Conservation (phyloP, 2,888 invertebrate species). For the Coecobrya sp. region DNA sequence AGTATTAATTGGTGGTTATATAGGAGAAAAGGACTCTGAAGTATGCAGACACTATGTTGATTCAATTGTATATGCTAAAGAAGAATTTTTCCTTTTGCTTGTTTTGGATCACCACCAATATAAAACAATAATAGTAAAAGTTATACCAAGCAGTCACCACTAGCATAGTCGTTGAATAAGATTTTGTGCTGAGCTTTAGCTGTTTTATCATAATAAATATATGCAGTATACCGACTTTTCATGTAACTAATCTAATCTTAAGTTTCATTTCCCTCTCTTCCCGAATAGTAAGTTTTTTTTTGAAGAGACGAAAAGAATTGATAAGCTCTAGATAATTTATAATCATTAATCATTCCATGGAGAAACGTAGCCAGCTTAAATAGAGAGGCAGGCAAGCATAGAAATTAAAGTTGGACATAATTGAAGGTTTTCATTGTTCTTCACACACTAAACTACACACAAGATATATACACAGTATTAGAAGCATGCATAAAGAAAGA, state of each 20-base stretch:
- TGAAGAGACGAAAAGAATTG: conserved; percentile 70
- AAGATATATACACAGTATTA: too few relatives aligned
- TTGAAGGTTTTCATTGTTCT: conserved; percentile 78
- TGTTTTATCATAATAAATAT: background rate
- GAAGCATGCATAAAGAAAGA: conserved; percentile 1
- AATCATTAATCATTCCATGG: conserved; percentile 74
- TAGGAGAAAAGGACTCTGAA: background rate
- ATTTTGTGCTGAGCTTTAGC: background rate
- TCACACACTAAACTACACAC: conserved; percentile 75
- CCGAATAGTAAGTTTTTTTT: background rate
- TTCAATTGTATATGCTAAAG: conserved; percentile 32
- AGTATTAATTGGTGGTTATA: conserved; percentile 64
- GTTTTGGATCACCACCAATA: conserved; percentile 61
- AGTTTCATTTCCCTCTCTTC: background rate
- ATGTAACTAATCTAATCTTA: background rate
- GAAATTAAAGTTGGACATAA: conserved; percentile 80
- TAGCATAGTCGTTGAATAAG: background rate
- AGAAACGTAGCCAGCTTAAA: conserved; percentile 74
- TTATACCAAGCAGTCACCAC: background rate
- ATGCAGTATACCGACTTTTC: background rate
- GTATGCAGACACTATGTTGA: background rate
- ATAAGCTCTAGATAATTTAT: conserved; percentile 76
- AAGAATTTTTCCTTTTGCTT: conserved; percentile 53
- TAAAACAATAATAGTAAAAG: conserved; percentile 12
- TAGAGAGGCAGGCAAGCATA: conserved; percentile 74